These are phyloP conservation scores for Augochlorella aurata DNA, from an alignment of 2,888 invertebrate genomes.

Conservation along the genomic window DNA sequence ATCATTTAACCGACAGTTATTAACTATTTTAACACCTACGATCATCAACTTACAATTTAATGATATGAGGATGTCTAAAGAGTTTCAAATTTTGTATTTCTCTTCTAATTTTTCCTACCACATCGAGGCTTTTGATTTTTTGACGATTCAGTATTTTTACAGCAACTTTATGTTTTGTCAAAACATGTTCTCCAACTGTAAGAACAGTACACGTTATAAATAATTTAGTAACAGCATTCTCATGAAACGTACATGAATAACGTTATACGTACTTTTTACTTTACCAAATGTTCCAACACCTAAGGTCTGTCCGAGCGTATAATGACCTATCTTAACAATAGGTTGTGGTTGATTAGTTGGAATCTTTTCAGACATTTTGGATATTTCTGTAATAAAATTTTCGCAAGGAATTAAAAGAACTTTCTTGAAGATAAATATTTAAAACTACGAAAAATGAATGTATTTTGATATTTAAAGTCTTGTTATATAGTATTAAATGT, in stretches of 20 bases:
- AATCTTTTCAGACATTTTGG: slow-evolving; percentile 76
- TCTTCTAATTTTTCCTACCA: slow-evolving; percentile 98
- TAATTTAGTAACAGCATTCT: background rate
- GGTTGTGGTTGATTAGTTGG: slow-evolving; percentile 84
- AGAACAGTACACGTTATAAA: slow-evolving; percentile 49
- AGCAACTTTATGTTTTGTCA: slow-evolving; percentile 99
- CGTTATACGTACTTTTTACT: slow-evolving; percentile 90
- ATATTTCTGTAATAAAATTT: slow-evolving; percentile 18
- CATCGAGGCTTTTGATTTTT: slow-evolving; percentile 99
- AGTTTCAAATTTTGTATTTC: slow-evolving; percentile 99
- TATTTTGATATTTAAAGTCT: background rate
- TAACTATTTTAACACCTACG: background rate
- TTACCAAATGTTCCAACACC: slow-evolving; percentile 99
- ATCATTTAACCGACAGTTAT: slow-evolving; percentile 45
- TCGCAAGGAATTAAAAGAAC: background rate
- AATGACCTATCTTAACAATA: slow-evolving; percentile 98
- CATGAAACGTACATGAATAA: background rate
- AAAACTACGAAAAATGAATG: background rate
- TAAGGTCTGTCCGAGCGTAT: slow-evolving; percentile 95
- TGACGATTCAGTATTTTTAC: slow-evolving; percentile 99
- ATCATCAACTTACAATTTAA: slow-evolving; percentile 89
- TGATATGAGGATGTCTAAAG: slow-evolving; percentile 99
- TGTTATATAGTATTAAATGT: background rate
- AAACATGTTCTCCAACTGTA: slow-evolving; percentile 96
- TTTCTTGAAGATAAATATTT: background rate